A percentile compares a stretch with the other conserved stretches of the same genome.
phyloP scores from a whole-genome alignment of 2,888 invertebrate genomes.

The Synanthedon myopaeformis region DNA sequence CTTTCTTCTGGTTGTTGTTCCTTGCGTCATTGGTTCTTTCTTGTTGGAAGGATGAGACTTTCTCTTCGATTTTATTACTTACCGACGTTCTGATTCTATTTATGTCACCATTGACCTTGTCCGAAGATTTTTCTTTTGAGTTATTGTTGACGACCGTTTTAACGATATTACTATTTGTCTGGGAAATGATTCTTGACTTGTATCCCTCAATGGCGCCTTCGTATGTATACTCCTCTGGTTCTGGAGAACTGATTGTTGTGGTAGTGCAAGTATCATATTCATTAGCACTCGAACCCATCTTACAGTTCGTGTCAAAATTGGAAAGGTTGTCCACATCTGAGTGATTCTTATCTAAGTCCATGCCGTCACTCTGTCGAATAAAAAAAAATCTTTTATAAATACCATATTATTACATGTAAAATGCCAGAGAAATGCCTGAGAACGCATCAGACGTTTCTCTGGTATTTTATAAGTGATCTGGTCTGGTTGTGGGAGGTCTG shows the following conservation, averaged over 20 bases:
- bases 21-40: conserved; percentile 53
- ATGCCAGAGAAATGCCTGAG: too few relatives aligned
- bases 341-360: conserved; percentile 67
- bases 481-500: too few relatives aligned
- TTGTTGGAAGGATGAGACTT: conserved; percentile 71
- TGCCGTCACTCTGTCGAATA: conserved; percentile 70
- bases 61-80: conserved; percentile 73
- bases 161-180: conserved; percentile 60
- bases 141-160: conserved; percentile 56
- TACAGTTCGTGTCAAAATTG: conserved; percentile 57
- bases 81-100: conserved; percentile 62
- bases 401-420: conserved; percentile 1
- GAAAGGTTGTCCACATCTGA: conserved; percentile 65
- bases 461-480: too few relatives aligned
- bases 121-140: conserved; percentile 58
- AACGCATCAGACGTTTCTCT: too few relatives aligned
- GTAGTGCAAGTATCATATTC: conserved; percentile 78
- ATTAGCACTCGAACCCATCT: conserved; percentile 61
- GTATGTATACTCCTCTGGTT: conserved; percentile 85
- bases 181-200: conserved; percentile 79
- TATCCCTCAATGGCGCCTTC: conserved; percentile 90
- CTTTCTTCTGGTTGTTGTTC: conserved; percentile 64
- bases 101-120: conserved; percentile 47
- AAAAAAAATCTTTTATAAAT: conserved; percentile 6
- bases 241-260: conserved; percentile 76